Conservation (phyloP, 2,888 invertebrate species). For the Halictus quadricinctus region DNA sequence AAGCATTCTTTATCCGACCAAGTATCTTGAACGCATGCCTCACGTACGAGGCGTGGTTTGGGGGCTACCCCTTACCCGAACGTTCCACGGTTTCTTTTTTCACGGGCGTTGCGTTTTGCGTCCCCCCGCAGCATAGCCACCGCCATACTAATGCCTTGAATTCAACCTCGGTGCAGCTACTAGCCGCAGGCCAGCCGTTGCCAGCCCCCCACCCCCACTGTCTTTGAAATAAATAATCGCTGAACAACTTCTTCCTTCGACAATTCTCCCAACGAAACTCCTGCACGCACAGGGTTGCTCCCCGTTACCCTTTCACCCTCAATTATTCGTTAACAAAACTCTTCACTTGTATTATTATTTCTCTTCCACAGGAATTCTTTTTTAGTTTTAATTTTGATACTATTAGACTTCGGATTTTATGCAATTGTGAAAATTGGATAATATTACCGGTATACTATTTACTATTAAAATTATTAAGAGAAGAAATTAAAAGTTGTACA, state of each 20-base stretch:
- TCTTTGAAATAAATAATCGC: slow-evolving; percentile 21
- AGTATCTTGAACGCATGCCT: slow-evolving; percentile 78
- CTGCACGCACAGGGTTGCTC: not conserved
- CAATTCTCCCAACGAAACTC: not conserved
- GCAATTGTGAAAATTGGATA: not conserved
- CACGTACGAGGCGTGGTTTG: slow-evolving; percentile 80
- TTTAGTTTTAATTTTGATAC: not conserved
- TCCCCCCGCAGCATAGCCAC: slow-evolving; percentile 40
- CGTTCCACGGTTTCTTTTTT: slow-evolving; percentile 55
- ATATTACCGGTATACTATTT: not conserved
- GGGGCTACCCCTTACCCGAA: slow-evolving; percentile 69
- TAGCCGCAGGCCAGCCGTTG: not conserved
- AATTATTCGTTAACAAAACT: not conserved
- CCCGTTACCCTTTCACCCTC: not conserved
- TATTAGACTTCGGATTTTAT: too few relatives aligned
- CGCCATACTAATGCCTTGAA: slow-evolving; percentile 62
- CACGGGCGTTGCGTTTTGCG: slow-evolving; percentile 66
- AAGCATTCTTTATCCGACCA: slow-evolving; percentile 79
- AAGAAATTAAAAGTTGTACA: too few relatives aligned
- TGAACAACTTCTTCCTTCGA: not conserved
- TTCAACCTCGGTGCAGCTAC: slow-evolving; percentile 26
- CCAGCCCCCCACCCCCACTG: not conserved
- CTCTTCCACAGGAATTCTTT: not conserved
- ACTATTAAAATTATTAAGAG: not conserved
- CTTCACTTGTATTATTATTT: not conserved